Evolutionary conservation across 53 echinoderm and acorn worm genomes (phyloP).

Genomic region (Echinometra lucunter): DNA sequence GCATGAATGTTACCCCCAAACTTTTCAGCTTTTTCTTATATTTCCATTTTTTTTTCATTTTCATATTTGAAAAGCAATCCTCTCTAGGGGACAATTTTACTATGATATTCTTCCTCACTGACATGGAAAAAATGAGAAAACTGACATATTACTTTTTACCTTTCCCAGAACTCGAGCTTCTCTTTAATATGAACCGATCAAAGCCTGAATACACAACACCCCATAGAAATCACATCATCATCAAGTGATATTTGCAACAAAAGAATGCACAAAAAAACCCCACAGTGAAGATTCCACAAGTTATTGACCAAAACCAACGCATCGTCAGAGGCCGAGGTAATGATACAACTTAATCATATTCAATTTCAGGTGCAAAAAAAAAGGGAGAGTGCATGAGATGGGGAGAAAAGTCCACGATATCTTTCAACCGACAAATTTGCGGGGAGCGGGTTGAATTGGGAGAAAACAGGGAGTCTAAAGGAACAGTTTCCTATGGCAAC

Average conservation of each 20-base stretch:
- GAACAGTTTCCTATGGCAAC: constrained; percentile 59
- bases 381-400: neutral
- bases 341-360: constrained; percentile 45
- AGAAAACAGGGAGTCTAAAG: constrained; percentile 2
- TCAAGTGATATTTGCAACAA: no score
- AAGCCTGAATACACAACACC: neutral
- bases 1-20: no score
- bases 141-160: no score
- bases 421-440: constrained; percentile 20
- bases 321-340: neutral
- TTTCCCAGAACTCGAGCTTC: neutral
- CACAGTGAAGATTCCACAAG: neutral
- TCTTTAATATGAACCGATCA: neutral
- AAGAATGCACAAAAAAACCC: neutral
- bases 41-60: no score
- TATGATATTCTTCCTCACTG: no score
- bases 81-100: no score
- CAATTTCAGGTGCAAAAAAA: neutral
- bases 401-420: neutral
- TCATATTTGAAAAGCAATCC: no score
- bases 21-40: no score
- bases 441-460: constrained; percentile 31
- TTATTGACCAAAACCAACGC: neutral
- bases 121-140: no score
- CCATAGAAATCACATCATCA: neutral